Evolutionary conservation across 2,113 vertebrate species (phyloP).

Genomic region (Pterocles gutturalis): DNA sequence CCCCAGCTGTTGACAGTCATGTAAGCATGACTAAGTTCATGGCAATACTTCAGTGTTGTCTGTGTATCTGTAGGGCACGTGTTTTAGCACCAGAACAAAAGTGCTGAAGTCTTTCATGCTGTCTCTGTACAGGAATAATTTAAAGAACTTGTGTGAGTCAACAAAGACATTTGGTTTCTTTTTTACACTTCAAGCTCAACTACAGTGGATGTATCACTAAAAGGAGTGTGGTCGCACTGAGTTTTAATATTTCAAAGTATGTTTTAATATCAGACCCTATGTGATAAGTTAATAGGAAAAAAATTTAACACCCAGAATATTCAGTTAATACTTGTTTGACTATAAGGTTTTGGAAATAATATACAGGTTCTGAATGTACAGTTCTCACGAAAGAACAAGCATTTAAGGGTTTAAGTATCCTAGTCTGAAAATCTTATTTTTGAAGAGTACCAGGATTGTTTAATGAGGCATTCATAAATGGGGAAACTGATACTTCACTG

Average conservation of each 20-base stretch:
- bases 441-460: neutral
- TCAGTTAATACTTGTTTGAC: neutral
- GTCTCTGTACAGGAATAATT: neutral
- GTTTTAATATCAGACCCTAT: neutral
- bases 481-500: neutral
- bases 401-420: neutral
- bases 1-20: rapidly evolving
- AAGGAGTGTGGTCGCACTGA: neutral
- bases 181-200: neutral
- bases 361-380: neutral
- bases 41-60: neutral
- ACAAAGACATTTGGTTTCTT: neutral
- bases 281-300: neutral
- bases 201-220: neutral
- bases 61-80: neutral
- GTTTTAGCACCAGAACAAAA: neutral
- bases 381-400: neutral
- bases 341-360: neutral
- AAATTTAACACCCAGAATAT: neutral
- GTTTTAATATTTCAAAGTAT: neutral
- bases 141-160: neutral
- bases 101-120: neutral
- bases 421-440: neutral
- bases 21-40: neutral
- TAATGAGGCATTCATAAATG: neutral